These are phyloP conservation scores for Nematolebias whitei DNA, from an alignment of 2,113 vertebrate genomes.

Conservation along the genomic window DNA sequence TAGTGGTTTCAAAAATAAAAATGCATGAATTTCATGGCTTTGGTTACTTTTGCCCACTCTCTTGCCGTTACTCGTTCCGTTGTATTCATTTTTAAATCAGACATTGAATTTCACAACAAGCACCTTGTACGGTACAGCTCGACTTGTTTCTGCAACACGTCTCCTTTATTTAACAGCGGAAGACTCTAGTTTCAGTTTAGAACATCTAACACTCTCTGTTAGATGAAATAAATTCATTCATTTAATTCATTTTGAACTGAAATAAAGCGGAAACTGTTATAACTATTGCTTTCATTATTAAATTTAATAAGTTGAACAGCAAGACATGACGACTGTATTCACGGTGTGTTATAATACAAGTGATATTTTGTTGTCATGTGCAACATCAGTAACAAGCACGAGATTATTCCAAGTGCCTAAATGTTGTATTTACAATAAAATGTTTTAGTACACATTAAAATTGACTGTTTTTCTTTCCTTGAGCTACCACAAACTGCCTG, in stretches of 20 bases:
- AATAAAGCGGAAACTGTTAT: neutral
- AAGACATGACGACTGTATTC: neutral
- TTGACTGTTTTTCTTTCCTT: constrained; percentile 8
- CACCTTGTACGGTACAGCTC: neutral
- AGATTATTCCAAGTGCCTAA: neutral
- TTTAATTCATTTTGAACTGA: neutral
- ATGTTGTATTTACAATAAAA: constrained; percentile 6
- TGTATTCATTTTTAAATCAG: too few relatives aligned
- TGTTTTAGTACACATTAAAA: constrained; percentile 2
- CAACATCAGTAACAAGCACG: neutral
- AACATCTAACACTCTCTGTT: too few relatives aligned
- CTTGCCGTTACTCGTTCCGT: neutral
- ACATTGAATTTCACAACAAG: neutral
- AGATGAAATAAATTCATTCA: too few relatives aligned
- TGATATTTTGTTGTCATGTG: constrained; percentile 3
- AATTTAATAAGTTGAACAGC: neutral
- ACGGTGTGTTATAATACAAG: neutral
- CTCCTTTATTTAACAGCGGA: neutral
- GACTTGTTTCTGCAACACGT: too few relatives aligned
- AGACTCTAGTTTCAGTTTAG: neutral
- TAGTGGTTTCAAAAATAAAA: constrained; percentile 21
- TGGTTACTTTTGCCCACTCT: neutral
- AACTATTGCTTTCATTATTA: neutral
- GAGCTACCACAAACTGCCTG: constrained; percentile 14
- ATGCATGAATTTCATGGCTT: constrained; percentile 9